phyloP scores from a whole-genome alignment of 2,113 vertebrate species.

The Pedionomus torquatus region DNA sequence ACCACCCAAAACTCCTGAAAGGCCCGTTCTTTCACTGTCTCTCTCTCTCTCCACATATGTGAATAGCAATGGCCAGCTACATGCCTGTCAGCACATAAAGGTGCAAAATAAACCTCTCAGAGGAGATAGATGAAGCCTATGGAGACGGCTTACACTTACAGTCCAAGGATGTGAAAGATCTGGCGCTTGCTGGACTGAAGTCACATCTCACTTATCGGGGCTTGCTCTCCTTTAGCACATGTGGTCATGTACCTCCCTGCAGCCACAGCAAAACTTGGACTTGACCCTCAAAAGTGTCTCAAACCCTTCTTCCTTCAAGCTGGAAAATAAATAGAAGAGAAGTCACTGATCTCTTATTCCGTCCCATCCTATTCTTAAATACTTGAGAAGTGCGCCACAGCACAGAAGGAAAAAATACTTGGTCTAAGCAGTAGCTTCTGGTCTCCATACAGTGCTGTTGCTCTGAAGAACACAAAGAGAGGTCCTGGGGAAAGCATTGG shows the following conservation, averaged over 20 bases:
- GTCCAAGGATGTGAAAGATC: neutral
- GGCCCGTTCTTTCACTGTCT: neutral
- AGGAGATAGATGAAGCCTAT: neutral
- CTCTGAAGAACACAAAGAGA: neutral
- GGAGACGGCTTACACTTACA: rapidly evolving
- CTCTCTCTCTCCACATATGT: neutral
- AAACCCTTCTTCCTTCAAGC: neutral
- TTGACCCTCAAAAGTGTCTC: neutral
- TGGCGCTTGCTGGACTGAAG: neutral
- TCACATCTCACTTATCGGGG: neutral
- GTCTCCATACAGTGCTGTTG: neutral
- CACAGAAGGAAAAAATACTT: neutral
- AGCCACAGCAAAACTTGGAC: neutral
- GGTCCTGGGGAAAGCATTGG: neutral
- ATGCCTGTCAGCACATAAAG: neutral
- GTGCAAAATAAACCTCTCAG: neutral
- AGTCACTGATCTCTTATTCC: neutral
- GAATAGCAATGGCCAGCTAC: neutral
- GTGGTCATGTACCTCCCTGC: neutral
- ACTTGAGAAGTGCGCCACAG: neutral
- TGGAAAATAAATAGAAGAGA: neutral
- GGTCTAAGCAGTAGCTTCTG: neutral
- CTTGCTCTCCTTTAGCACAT: neutral
- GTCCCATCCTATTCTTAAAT: neutral
- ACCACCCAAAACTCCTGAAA: neutral